Conservation (phyloP, 2,888 invertebrate species). For the Helicoverpa assulta region DNA sequence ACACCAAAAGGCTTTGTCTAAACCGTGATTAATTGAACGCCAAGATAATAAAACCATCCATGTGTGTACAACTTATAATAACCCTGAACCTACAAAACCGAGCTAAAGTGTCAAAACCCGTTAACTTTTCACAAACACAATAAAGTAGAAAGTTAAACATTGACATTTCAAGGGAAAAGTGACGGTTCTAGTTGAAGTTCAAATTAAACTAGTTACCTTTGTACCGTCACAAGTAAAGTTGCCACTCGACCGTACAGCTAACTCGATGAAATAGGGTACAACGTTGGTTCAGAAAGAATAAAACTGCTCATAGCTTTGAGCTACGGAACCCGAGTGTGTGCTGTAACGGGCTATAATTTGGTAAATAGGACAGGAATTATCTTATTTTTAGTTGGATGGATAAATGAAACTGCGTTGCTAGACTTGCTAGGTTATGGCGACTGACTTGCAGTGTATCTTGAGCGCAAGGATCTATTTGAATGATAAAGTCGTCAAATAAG, state of each 20-base stretch:
- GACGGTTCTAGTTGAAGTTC: slow-evolving; percentile 47
- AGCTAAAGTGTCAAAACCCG: slow-evolving; percentile 26
- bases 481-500: too few species aligned
- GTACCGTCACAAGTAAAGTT: slow-evolving; percentile 45
- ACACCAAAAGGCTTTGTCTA: too few species aligned
- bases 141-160: slow-evolving; percentile 59
- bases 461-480: too few species aligned
- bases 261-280: slow-evolving; percentile 57
- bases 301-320: slow-evolving; percentile 46
- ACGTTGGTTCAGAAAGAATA: slow-evolving; percentile 36
- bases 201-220: slow-evolving; percentile 66
- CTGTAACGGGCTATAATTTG: slow-evolving; percentile 37
- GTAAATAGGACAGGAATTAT: slow-evolving; percentile 16
- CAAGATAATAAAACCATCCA: too few species aligned
- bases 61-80: not conserved
- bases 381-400: slow-evolving; percentile 25
- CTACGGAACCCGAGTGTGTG: slow-evolving; percentile 19
- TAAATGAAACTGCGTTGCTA: slow-evolving; percentile 3
- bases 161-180: slow-evolving; percentile 48
- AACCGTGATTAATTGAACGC: too few species aligned
- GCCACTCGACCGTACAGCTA: slow-evolving; percentile 35
- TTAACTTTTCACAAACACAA: slow-evolving; percentile 53
- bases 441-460: too few species aligned
- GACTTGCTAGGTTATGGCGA: too few species aligned
- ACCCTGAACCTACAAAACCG: not conserved